Base-by-base conservation (phyloP, 2,113 vertebrate species). In the Crotalus horridus region DNA sequence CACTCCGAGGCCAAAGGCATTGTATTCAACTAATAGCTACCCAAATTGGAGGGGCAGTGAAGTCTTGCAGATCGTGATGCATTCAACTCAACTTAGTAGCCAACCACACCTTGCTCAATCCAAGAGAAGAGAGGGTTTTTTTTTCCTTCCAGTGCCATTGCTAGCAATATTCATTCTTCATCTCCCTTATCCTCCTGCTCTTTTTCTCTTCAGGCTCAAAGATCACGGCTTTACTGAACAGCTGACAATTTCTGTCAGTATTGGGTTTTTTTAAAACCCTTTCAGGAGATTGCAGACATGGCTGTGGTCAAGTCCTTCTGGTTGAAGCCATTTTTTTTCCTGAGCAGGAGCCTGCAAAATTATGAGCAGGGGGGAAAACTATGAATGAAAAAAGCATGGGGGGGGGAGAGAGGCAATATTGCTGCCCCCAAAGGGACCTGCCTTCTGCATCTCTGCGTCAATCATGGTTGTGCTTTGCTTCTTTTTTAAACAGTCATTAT, bases 1-100 rank as follows among this genome's bases (percentile, higher is more conserved):
- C 85, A 93, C 93, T 86, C 91, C 55, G 86, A 85, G 94, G 92
- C 94, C 81, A 0, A 53, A 90, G 93, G 58, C 1, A 88, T 4
- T 88, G 91, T 8, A 81, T 94, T 88, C 55, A 23, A 11, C 29
- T 59, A 26, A 95, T 90, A 0, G 24, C 43, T 85, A 54, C 1
- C 91, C 92, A 1, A 51, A 51, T 61, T 85, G 91, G 85, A 59
- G 51, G 85, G 9, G 2, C 46, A 26, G 91, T 88, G 12, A 1
- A 93, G 55, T 29, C 51, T 0, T 26, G 2, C 24, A 11, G 69
- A n/a, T 69, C 6, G 29, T 53, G 69, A 64, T 89, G 69, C 90
- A 86, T 53, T 56, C 53, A 88, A 13, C 17, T 89, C 33, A 7
- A 15, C 12, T 24, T n/a, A 39, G 86, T n/a, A 54, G 85, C 26